phyloP scores from a whole-genome alignment of 2,888 invertebrate species.

The Pollenia amentaria region DNA sequence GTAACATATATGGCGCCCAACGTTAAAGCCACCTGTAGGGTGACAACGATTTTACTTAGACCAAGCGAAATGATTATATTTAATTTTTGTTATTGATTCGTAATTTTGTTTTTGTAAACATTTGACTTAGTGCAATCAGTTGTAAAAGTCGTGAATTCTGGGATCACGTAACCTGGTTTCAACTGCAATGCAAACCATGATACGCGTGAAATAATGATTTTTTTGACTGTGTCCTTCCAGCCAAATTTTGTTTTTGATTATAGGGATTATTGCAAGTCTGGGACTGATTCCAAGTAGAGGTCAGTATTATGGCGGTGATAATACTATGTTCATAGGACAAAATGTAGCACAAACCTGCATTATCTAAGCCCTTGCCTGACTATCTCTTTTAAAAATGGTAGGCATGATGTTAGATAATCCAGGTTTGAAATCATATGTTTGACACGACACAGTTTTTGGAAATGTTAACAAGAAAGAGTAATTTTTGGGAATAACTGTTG shows the following conservation, averaged over 20 bases:
- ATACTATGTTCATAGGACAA: neutral
- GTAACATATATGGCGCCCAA: constrained; percentile 18
- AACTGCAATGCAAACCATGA: too few relatives aligned
- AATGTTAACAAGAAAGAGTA: neutral
- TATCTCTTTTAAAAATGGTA: neutral
- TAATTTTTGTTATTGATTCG: neutral
- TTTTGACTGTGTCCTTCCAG: too few relatives aligned
- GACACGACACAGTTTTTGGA: too few relatives aligned
- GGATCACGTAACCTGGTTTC: too few relatives aligned
- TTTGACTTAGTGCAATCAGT: too few relatives aligned
- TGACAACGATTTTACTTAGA: neutral
- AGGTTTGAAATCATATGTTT: neutral
- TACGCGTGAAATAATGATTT: too few relatives aligned
- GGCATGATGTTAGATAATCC: neutral
- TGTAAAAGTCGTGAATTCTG: too few relatives aligned
- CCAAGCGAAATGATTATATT: neutral
- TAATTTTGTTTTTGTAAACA: too few relatives aligned
- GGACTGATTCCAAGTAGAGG: neutral
- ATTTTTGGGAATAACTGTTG: neutral
- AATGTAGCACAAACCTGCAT: neutral
- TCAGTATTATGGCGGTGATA: neutral
- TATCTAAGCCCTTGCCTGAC: neutral
- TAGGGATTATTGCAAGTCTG: too few relatives aligned
- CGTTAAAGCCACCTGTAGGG: neutral
- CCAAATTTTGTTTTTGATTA: too few relatives aligned